phyloP scores from a whole-genome alignment of 2,113 vertebrate genomes.

The Pseudorhombus dupliciocellatus region DNA sequence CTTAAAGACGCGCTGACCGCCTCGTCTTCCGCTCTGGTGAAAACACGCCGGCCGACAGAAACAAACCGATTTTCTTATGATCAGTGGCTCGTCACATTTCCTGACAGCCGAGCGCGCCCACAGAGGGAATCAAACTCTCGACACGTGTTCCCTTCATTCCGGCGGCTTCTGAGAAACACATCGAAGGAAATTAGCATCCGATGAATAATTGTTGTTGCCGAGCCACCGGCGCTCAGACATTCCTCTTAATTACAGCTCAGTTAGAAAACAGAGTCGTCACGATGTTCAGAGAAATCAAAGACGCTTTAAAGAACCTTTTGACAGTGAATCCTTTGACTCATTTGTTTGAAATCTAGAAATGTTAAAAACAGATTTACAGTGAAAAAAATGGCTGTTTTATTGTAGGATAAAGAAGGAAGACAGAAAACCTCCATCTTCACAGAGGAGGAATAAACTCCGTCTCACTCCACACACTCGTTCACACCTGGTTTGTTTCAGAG shows the following conservation, averaged over 20 bases:
- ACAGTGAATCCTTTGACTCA: not conserved
- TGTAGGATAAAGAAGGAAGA: too few relatives aligned
- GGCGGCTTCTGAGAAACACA: not conserved
- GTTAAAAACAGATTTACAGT: not conserved
- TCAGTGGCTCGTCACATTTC: not conserved
- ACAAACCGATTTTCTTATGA: not conserved
- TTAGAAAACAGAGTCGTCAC: not conserved
- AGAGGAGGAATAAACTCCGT: too few relatives aligned
- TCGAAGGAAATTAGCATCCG: conserved; percentile 54
- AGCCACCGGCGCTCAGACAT: conserved; percentile 1
- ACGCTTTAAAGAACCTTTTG: not conserved
- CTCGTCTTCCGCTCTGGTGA: too few relatives aligned
- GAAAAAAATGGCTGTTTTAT: not conserved
- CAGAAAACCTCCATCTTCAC: too few relatives aligned
- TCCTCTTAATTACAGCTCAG: not conserved
- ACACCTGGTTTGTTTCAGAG: too few relatives aligned
- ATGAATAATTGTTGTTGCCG: conserved; percentile 26
- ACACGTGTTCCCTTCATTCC: not conserved
- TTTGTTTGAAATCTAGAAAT: too few relatives aligned
- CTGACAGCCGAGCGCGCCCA: not conserved
- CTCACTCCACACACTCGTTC: too few relatives aligned
- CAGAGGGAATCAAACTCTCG: not conserved
- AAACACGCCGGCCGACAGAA: too few relatives aligned
- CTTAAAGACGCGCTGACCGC: too few relatives aligned
- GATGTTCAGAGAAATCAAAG: not conserved